Conservation (phyloP, 2,113 vertebrate species). For the Otolemur garnettii region DNA sequence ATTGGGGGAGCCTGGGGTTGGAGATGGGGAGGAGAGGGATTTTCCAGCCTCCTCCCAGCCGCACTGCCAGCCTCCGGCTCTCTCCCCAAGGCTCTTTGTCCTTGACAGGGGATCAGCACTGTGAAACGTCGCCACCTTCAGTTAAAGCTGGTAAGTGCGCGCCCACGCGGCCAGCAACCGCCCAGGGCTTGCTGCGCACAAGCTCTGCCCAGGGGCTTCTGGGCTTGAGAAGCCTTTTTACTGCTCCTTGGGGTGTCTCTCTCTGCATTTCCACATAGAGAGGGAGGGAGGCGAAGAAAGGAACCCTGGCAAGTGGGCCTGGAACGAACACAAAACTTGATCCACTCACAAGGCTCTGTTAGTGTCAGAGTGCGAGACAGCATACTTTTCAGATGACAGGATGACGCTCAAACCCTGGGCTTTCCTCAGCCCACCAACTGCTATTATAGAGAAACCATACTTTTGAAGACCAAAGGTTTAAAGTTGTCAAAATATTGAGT, state of each 20-base stretch:
- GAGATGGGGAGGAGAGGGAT: background rate
- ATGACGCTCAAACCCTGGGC: background rate
- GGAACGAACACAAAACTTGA: conserved; percentile 44
- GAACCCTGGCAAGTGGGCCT: background rate
- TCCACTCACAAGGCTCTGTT: conserved; percentile 48
- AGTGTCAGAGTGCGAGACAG: conserved; percentile 55
- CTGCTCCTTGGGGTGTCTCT: background rate
- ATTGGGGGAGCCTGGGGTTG: background rate
- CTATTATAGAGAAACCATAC: background rate
- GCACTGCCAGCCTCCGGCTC: background rate
- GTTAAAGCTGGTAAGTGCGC: background rate
- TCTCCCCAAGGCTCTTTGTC: conserved; percentile 30
- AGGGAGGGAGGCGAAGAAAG: background rate
- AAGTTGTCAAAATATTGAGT: conserved; percentile 70
- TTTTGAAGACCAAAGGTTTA: conserved; percentile 54
- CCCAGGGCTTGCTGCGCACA: background rate
- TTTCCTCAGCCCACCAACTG: conserved; percentile 16
- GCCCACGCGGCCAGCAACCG: background rate
- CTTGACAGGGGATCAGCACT: background rate
- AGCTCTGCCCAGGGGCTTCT: background rate
- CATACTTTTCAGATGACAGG: conserved; percentile 70
- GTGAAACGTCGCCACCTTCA: conserved; percentile 77
- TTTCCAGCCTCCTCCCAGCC: background rate
- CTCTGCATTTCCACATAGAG: background rate
- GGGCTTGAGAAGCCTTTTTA: background rate